Conservation (phyloP, 2,113 vertebrate genomes). For the Rhinoptilus africanus region DNA sequence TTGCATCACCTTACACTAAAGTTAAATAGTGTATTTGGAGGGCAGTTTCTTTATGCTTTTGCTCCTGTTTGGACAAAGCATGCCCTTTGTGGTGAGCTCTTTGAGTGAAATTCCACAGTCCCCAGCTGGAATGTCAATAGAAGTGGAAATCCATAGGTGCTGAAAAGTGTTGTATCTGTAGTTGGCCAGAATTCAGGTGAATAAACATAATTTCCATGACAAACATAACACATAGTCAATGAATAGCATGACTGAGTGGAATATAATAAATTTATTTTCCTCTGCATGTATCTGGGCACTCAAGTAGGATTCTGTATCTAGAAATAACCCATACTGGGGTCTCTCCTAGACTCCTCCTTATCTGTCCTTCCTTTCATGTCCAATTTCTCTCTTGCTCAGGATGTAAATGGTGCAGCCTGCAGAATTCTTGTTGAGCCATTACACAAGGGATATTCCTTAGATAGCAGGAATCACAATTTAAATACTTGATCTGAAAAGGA, state of each 20-base stretch:
- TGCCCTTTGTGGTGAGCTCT: neutral
- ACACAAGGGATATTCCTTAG: neutral
- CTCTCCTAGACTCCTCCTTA: neutral
- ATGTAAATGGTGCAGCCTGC: neutral
- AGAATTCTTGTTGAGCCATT: neutral
- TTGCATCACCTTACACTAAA: neutral
- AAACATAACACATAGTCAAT: neutral
- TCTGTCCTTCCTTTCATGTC: neutral
- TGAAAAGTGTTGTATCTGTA: slow-evolving; percentile 8
- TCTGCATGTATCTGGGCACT: neutral
- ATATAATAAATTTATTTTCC: neutral
- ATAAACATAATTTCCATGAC: slow-evolving; percentile 17
- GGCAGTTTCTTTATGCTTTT: neutral
- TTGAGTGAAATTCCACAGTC: neutral
- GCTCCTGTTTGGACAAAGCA: slow-evolving; percentile 6
- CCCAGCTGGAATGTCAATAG: neutral
- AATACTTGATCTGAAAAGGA: neutral
- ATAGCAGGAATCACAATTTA: neutral
- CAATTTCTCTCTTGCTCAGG: neutral
- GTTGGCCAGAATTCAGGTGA: neutral
- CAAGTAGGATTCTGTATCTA: neutral
- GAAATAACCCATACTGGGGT: neutral
- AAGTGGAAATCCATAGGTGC: neutral
- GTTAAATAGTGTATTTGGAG: neutral
- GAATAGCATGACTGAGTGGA: neutral